A percentile compares a stretch with the other conserved stretches of the same genome.
phyloP scores from a whole-genome alignment of 2,113 vertebrate species.

The Chauna torquata region DNA sequence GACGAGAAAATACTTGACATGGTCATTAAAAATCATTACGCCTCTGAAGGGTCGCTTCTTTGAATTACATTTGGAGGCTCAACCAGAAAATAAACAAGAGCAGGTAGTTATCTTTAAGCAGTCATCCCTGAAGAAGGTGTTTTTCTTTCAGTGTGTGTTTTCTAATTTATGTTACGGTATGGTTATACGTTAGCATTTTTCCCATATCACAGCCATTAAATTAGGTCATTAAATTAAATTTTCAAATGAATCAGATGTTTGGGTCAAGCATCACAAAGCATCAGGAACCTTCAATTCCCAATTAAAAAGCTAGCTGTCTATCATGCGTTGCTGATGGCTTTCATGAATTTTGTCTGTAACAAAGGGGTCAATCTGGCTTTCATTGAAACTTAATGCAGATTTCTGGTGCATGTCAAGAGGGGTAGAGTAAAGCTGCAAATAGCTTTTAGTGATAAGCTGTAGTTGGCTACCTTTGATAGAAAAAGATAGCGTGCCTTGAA shows the following conservation, averaged over 20 bases:
- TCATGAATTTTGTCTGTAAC: background rate
- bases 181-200: background rate
- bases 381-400: background rate
- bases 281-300: background rate
- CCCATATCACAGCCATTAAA: background rate
- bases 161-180: background rate
- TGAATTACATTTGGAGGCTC: background rate
- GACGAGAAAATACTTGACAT: background rate
- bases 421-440: background rate
- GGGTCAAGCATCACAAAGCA: background rate
- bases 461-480: background rate
- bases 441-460: background rate
- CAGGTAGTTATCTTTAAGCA: background rate
- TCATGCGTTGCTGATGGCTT: background rate
- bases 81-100: background rate
- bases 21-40: background rate
- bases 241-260: background rate
- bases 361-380: background rate
- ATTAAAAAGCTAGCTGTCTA: background rate
- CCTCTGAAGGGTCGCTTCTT: background rate
- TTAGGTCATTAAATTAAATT: background rate
- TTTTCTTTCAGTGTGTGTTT: background rate
- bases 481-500: conserved; percentile 1
- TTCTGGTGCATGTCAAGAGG: background rate
- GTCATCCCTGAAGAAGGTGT: background rate